phyloP scores from a whole-genome alignment of 1,140 invertebrate genomes.

The Zelostemma sp. region DNA sequence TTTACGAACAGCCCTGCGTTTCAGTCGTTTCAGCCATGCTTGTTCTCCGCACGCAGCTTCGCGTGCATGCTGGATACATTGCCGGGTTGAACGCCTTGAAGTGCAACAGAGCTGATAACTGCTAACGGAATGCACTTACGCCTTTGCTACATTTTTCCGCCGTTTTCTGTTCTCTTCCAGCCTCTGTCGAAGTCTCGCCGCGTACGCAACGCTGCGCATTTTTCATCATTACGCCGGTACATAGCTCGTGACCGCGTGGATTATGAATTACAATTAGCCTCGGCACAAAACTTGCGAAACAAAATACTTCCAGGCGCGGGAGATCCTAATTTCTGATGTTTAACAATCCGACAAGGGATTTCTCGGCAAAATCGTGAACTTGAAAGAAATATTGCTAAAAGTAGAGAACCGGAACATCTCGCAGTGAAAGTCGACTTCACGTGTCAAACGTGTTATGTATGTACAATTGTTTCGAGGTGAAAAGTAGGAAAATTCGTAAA shows the following conservation, averaged over 20 bases:
- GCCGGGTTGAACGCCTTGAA: conserved; percentile 58
- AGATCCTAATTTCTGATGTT: no score
- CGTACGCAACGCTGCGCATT: background rate
- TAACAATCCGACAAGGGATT: no score
- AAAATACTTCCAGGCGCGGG: no score
- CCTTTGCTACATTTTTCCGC: conserved; percentile 34
- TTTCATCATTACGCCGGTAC: no score
- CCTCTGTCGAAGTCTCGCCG: background rate
- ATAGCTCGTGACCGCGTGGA: background rate
- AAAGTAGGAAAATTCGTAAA: no score
- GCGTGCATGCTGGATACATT: conserved; percentile 39
- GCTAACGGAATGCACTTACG: conserved; percentile 55
- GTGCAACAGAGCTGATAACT: conserved; percentile 58
- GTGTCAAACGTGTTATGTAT: no score
- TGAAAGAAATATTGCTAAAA: conserved; percentile 4
- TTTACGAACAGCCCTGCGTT: conserved; percentile 33
- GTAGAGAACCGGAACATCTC: no score
- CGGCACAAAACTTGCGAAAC: no score
- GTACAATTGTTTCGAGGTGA: no score
- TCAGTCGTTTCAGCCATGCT: conserved; percentile 12
- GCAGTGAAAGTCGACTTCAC: no score
- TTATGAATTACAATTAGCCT: background rate
- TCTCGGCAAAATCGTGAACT: background rate
- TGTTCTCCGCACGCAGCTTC: conserved; percentile 34
- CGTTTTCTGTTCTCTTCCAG: background rate